These are phyloP conservation scores for Spongilla lacustris DNA, from an alignment of 37 sponge, comb jelly and placozoan genomes.

Conservation along the genomic window DNA sequence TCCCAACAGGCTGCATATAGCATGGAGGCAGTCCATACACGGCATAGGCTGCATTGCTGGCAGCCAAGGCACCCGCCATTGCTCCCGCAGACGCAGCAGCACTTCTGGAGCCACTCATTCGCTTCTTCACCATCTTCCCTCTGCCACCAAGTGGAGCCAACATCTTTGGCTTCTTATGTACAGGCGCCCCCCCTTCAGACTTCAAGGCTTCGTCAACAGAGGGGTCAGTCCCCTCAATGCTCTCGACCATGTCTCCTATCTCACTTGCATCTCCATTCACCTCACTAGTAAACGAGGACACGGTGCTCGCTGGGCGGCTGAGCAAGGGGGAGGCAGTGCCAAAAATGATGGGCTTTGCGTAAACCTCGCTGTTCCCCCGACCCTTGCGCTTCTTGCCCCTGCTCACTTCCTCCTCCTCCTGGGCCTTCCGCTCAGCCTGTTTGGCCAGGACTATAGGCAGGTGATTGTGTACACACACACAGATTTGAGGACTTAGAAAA, in stretches of 20 bases:
- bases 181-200: not conserved
- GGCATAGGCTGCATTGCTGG: slow-evolving; percentile 56
- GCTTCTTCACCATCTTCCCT: slow-evolving; percentile 51
- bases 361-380: slow-evolving; percentile 25
- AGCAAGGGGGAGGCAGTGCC: slow-evolving; percentile 49
- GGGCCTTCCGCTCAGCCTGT: slow-evolving; percentile 67
- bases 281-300: slow-evolving; percentile 30
- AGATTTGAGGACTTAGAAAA: not conserved
- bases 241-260: slow-evolving; percentile 15
- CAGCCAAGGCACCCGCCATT: slow-evolving; percentile 73
- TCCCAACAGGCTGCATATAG: not conserved
- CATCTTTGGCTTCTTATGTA: not conserved
- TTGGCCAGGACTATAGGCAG: slow-evolving; percentile 62
- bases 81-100: slow-evolving; percentile 83
- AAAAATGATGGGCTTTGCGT: slow-evolving; percentile 18
- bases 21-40: slow-evolving; percentile 22
- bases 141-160: slow-evolving; percentile 47
- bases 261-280: slow-evolving; percentile 45
- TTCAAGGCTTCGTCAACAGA: not conserved
- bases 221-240: slow-evolving; percentile 10
- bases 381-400: slow-evolving; percentile 45
- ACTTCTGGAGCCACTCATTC: slow-evolving; percentile 42
- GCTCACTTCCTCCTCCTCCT: slow-evolving; percentile 6
- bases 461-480: not conserved
- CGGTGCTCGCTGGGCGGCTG: slow-evolving; percentile 43